A percentile compares a stretch with the other conserved stretches of the same genome.
phyloP scores from a whole-genome alignment of 2,797 vertebrate species.

The Decapterus maruadsi region DNA sequence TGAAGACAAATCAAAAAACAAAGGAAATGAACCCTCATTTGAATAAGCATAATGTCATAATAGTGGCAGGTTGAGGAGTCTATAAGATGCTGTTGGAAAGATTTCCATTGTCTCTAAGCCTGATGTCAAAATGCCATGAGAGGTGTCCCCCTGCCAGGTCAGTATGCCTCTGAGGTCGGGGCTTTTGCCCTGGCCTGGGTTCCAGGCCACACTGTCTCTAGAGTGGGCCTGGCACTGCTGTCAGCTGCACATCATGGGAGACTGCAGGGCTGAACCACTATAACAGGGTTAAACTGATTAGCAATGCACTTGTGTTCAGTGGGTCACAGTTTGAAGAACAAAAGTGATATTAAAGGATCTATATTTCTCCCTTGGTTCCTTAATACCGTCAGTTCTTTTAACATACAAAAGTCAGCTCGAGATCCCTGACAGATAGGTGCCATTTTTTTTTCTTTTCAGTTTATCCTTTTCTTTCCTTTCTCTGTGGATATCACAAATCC shows the following conservation, averaged over 20 bases:
- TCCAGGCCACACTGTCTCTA: slow-evolving; percentile 74
- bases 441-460: slow-evolving; percentile 77
- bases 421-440: slow-evolving; percentile 80
- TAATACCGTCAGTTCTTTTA: slow-evolving; percentile 78
- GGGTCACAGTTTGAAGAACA: slow-evolving; percentile 85
- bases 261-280: slow-evolving; percentile 76
- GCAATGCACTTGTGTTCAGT: slow-evolving; percentile 84
- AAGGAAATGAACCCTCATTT: slow-evolving; percentile 85
- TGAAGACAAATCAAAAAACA: slow-evolving; percentile 85
- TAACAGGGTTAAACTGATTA: slow-evolving; percentile 88
- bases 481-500: slow-evolving; percentile 78
- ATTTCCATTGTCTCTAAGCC: slow-evolving; percentile 83
- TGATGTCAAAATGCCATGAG: slow-evolving; percentile 85
- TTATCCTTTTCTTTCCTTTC: slow-evolving; percentile 79
- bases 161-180: slow-evolving; percentile 83
- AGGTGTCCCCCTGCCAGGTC: slow-evolving; percentile 85
- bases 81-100: slow-evolving; percentile 82
- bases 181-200: slow-evolving; percentile 85
- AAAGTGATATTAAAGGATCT: slow-evolving; percentile 87
- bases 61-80: slow-evolving; percentile 83
- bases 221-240: slow-evolving; percentile 86
- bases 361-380: slow-evolving; percentile 78
- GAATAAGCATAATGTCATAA: slow-evolving; percentile 86
- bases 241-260: slow-evolving; percentile 84
- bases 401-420: slow-evolving; percentile 80